A percentile compares a stretch with the other conserved stretches of the same genome.
Conservation (phyloP, 2,888 invertebrate species). For the Scaptomyza caliginosa region DNA sequence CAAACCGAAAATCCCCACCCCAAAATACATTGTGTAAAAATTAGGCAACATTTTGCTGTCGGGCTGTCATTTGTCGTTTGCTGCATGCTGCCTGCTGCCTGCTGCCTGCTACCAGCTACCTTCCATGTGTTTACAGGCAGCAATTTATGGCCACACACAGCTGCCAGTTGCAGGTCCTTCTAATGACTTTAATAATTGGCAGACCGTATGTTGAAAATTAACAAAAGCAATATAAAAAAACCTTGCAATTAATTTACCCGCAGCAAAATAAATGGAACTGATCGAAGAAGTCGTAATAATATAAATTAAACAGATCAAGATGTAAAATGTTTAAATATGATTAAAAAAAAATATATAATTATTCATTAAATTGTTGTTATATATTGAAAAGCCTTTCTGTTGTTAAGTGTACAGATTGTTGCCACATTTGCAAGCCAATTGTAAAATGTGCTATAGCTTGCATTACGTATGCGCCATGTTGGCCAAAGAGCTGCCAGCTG, state of each 20-base stretch:
- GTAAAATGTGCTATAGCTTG: conserved; percentile 1
- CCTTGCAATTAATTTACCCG: conserved; percentile 15
- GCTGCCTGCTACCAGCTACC: conserved; percentile 14
- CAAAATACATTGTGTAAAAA: conserved; percentile 52
- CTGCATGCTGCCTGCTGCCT: too few relatives aligned
- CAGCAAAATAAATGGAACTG: neutral
- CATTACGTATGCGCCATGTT: conserved; percentile 39
- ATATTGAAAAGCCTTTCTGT: neutral
- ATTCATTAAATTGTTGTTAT: too few relatives aligned
- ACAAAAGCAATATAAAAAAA: neutral
- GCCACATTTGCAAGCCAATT: conserved; percentile 32
- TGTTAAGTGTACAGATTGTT: conserved; percentile 3
- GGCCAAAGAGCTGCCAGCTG: conserved; percentile 20
- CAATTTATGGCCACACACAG: conserved; percentile 52
- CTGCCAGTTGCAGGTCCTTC: conserved; percentile 36
- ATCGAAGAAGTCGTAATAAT: too few relatives aligned
- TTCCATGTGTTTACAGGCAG: conserved; percentile 47
- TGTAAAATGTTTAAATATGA: too few relatives aligned
- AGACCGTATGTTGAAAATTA: neutral
- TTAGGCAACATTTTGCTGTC: conserved; percentile 68
- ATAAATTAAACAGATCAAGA: too few relatives aligned
- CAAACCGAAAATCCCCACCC: conserved; percentile 41
- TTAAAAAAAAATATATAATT: too few relatives aligned
- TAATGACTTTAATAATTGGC: conserved; percentile 51
- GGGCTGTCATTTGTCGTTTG: conserved; percentile 56